Evolutionary conservation across 2,113 vertebrate species (phyloP), one percentile per base, ranked within the genome.

Genomic region (Grus americana): DNA sequence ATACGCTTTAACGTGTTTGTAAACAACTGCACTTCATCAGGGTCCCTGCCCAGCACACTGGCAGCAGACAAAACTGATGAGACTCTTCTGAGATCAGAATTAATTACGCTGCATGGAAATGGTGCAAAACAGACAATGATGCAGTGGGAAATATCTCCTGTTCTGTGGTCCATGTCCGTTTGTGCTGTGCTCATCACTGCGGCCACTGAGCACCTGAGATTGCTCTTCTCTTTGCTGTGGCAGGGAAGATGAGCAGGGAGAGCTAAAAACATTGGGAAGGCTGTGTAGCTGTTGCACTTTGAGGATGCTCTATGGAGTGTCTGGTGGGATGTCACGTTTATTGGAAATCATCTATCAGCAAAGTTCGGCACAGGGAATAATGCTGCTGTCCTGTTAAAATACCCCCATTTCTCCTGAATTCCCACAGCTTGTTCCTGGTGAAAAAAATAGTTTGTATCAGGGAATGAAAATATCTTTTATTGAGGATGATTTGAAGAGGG

Each of bases 181-280:
- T 44, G 3, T 32, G 44, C 44, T 2, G 1, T 4, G 19, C 30
- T 3, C 8, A 1, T n/a, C 44, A 0, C 65, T 9, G 61, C 1
- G 52, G 90, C 40, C 66, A 11, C 86, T 3, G 52, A 49, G 82
- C 70, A 14, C 30, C 86, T 8, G 71, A 49, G 54, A 3, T 4
- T 26, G 59, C 57, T 72, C 9, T 19, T 20, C 29, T 38, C 22
- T 46, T 5, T 5, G 78, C 20, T 24, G 24, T 11, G 40, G 36
- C 23, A 7, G 40, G 11, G 58, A 24, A 3, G 24, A 40, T 3
- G 47, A 12, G 42, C 22, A 12, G 50, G 20, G 65, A 5, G 30
- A 7, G 40, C 19, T 12, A 10, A 8, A 26, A 8, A 1, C 0
- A 8, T 14, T 8, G 47, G 66, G 24, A 78, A 32, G 38, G 7